Percentiles rank a stretch among this genome's conserved stretches.
These are phyloP conservation scores for Drosophila melanosoma DNA, from an alignment of 2,888 invertebrate genomes.

Conservation along the genomic window DNA sequence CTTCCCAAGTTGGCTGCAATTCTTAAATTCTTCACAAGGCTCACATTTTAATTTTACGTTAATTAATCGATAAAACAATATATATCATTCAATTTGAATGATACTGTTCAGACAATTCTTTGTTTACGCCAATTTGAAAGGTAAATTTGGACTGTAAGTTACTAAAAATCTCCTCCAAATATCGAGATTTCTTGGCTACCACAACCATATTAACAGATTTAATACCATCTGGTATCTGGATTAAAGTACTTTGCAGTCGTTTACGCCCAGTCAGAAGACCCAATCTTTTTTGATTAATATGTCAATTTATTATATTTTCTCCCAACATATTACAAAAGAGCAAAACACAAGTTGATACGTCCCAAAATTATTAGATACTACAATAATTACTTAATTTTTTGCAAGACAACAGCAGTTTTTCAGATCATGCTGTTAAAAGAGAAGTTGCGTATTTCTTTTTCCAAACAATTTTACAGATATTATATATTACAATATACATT, in stretches of 20 bases:
- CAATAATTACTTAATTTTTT: background rate
- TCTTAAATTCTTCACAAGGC: background rate
- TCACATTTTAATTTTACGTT: background rate
- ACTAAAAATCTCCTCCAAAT: too few relatives aligned
- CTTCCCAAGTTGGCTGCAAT: background rate
- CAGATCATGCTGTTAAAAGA: background rate
- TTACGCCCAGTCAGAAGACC: slow-evolving; percentile 47
- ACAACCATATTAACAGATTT: too few relatives aligned
- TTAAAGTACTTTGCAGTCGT: background rate
- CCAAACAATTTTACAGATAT: background rate
- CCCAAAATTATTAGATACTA: too few relatives aligned
- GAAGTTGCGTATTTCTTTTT: background rate
- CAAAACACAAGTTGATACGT: background rate
- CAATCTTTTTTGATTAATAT: background rate
- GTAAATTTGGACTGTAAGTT: too few relatives aligned
- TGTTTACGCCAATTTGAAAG: too few relatives aligned
- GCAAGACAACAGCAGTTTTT: background rate
- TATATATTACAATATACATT: background rate
- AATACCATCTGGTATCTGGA: too few relatives aligned
- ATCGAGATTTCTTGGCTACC: too few relatives aligned
- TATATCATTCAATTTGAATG: too few relatives aligned
- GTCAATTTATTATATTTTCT: background rate
- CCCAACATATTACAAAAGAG: slow-evolving; percentile 10
- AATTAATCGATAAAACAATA: too few relatives aligned
- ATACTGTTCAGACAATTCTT: too few relatives aligned